Evolutionary conservation across 1,140 invertebrate genomes (phyloP), one percentile per base, ranked within the genome.

Genomic region (Helicoverpa zea): DNA sequence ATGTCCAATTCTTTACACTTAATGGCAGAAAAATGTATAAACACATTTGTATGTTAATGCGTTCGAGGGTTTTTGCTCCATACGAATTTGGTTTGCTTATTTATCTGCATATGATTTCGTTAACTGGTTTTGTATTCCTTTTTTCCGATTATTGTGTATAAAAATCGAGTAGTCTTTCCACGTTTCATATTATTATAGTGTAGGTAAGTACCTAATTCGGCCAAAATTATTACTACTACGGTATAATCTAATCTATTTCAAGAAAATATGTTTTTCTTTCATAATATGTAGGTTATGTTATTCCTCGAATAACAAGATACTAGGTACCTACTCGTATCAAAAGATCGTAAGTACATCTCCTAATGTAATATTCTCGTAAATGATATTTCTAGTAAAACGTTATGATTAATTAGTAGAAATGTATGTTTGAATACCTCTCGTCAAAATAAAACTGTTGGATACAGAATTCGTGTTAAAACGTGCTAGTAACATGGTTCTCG

Each of bases 1-100:
- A 63, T 63, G 73, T 49, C 16, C 73, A 61, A 30, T 75, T 75
- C 63, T 75, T 75, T 75, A 75, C 58, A 63, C n/a, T 75, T 75
- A 63, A 75, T 75, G 73, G 52, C 30, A 18, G 51, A 75, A 63
- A 75, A 63, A 49, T 61, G 43, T 75, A 75, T 75, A 75, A 75
- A 61, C 16, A 16, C 58, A 61, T 75, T 75, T 74, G n/a, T 81
- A 81, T 81, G 80, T 47, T 72, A 77, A 83, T 80, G 61, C 12
- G 78, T 70, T 43, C 68, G 76, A 80, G 56, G 70, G 72, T 80
- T 80, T 80, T 74, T 52, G 68, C 61, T 77, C 30, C 78, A 66
- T 76, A 61, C 12, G 35, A 61, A 47, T 54, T 47, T 29, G 64
- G 74, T 58, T 58, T 58, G 29, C 70, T 73, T 73, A 43, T 73